phyloP scores from a whole-genome alignment of 2,888 invertebrate species.

The Monochamus alternatus region DNA sequence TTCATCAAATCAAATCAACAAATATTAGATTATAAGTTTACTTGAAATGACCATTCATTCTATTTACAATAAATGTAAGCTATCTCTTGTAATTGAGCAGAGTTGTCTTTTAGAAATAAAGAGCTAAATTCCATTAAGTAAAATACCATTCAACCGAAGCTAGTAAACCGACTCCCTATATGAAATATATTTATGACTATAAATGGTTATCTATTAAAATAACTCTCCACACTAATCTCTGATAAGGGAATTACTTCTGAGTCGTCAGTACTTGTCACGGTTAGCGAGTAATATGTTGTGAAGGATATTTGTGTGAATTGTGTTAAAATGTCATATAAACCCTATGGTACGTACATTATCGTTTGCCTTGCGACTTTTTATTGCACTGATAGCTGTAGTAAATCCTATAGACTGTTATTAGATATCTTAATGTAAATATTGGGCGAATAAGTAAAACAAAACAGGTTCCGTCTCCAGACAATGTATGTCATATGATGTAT shows the following conservation, averaged over 20 bases:
- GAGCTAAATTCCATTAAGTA: too few relatives aligned
- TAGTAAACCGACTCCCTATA: too few relatives aligned
- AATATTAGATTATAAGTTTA: too few relatives aligned
- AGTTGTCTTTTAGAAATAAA: too few relatives aligned
- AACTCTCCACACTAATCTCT: constrained; percentile 21
- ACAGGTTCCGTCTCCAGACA: not conserved
- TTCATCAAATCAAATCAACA: too few relatives aligned
- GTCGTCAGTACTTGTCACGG: constrained; percentile 11
- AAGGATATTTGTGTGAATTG: constrained; percentile 19
- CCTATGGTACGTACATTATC: constrained; percentile 28
- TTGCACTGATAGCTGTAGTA: constrained; percentile 26
- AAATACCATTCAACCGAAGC: too few relatives aligned
- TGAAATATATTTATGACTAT: not conserved
- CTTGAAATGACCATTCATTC: too few relatives aligned
- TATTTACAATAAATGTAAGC: too few relatives aligned
- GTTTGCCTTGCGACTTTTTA: constrained; percentile 21
- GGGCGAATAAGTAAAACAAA: constrained; percentile 14
- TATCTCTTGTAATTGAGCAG: too few relatives aligned
- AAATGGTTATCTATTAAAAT: constrained; percentile 22
- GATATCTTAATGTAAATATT: constrained; percentile 25
- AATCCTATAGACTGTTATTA: constrained; percentile 8
- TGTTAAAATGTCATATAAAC: constrained; percentile 23
- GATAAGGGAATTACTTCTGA: constrained; percentile 14
- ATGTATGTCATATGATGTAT: too few relatives aligned
- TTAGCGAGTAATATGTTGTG: constrained; percentile 11